phyloP scores from a whole-genome alignment of 64 coral and sea anemone genomes.

The Hydrozoanthus tunicans region DNA sequence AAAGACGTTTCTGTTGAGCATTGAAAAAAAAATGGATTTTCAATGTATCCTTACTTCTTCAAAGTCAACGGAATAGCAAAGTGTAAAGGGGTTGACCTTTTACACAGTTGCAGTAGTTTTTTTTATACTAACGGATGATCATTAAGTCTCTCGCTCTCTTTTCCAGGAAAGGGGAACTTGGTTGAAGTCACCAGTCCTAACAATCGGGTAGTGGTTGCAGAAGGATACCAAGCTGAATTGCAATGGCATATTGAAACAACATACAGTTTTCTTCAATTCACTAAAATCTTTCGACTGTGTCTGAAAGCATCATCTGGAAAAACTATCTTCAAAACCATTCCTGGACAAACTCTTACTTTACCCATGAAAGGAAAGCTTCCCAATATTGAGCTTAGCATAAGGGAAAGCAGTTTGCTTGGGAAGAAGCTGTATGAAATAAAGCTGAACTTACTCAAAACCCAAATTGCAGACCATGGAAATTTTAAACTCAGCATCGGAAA shows the following conservation, averaged over 20 bases:
- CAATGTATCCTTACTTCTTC: not conserved
- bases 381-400: slow-evolving; percentile 8
- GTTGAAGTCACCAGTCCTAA: slow-evolving; percentile 23
- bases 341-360: slow-evolving; percentile 20
- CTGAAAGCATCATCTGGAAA: slow-evolving; percentile 23
- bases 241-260: slow-evolving; percentile 24
- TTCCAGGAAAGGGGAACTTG: not conserved
- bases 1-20: not conserved
- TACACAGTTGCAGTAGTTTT: too few species aligned
- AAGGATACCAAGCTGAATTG: slow-evolving; percentile 12
- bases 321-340: slow-evolving; percentile 20
- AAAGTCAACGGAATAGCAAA: not conserved
- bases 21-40: not conserved
- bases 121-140: not conserved
- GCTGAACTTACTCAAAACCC: not conserved
- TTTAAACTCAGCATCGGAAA: slow-evolving; percentile 5
- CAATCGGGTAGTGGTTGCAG: not conserved
- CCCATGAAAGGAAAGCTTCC: slow-evolving; percentile 9
- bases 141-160: not conserved
- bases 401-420: not conserved
- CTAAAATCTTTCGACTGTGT: slow-evolving; percentile 7
- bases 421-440: slow-evolving; percentile 11
- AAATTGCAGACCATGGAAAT: not conserved
- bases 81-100: not conserved
- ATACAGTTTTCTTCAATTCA: not conserved